Percentiles rank a stretch among this genome's conserved stretches.
Conservation (phyloP, 2,797 vertebrate species). For the Clamator glandarius region DNA sequence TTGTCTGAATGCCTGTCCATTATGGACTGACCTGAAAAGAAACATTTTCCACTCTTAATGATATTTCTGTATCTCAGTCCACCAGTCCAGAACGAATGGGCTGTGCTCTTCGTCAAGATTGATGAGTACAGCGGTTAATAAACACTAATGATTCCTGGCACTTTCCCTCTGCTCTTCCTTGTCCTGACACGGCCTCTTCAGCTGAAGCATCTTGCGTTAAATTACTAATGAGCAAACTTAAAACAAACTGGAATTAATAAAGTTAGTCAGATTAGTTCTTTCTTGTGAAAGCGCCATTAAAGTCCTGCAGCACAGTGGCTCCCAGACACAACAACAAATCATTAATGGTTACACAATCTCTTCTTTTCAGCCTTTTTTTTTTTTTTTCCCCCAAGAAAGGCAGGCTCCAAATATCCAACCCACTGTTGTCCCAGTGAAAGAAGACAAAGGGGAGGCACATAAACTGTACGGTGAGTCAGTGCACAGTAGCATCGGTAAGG, state of each 20-base stretch:
- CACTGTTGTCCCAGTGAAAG: not conserved
- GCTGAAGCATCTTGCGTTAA: slow-evolving; percentile 70
- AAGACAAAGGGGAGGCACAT: not conserved
- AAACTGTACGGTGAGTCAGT: not conserved
- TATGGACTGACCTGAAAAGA: slow-evolving; percentile 52
- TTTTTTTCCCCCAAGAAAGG: not conserved
- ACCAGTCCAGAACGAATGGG: slow-evolving; percentile 73
- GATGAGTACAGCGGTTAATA: slow-evolving; percentile 73
- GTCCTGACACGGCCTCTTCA: slow-evolving; percentile 69
- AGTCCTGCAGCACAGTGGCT: slow-evolving; percentile 53
- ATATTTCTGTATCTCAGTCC: slow-evolving; percentile 67
- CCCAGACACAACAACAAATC: slow-evolving; percentile 41
- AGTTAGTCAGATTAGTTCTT: slow-evolving; percentile 62
- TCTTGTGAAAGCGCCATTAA: slow-evolving; percentile 62
- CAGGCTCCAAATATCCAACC: not conserved
- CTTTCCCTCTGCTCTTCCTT: slow-evolving; percentile 72
- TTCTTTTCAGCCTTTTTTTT: not conserved
- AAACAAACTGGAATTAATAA: slow-evolving; percentile 73
- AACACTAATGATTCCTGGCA: slow-evolving; percentile 75
- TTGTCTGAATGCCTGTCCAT: slow-evolving; percentile 18
- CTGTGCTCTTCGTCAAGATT: slow-evolving; percentile 69
- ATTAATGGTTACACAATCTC: slow-evolving; percentile 9
- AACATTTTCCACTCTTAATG: slow-evolving; percentile 63
- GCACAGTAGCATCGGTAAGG: not conserved
- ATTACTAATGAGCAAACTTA: slow-evolving; percentile 74